Evolutionary conservation across 2,888 invertebrate genomes (phyloP), one percentile per base, ranked within the genome.

Genomic region (Globia sparganii): DNA sequence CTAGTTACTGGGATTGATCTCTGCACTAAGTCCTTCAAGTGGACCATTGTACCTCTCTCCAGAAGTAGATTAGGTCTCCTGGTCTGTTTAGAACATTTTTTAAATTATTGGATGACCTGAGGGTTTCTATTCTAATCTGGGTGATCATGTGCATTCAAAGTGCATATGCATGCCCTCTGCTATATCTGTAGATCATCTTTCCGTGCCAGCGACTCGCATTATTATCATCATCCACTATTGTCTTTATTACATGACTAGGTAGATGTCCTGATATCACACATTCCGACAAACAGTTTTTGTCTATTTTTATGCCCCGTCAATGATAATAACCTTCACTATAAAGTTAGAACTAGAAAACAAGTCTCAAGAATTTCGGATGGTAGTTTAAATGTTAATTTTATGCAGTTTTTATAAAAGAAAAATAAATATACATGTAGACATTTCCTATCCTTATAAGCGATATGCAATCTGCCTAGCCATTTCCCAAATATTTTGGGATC

Each of bases 261-360:
- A 56, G 15, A 21, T 11, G 1, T 40, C n/a, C n/a, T 43, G 53
- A 53, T 40, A 34, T 49, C 46, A 67, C 15, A 49, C 25, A 49
- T 67, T 49, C 46, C 15, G 8, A 46, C 46, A 67, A 46, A 34
- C 43, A 31, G 4, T 43, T 76, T 61, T 58, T 25, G 28, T 49
- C 82, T 77, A 77, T 82, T 71, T 82, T 77, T 77, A 70, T 82
- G 61, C 37, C 21, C 66, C 28, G 37, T 64, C 70, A 68, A 77
- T 77, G 58, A 71, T 64, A 62, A 34, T 77, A 67, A 77, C 71
- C 77, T 82, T 82, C 71, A 62, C 46, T 58, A 43, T 67, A 76
- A 40, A 76, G 5, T 61, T 43, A 71, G n/a, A 67, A 40, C 77
- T 61, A 31, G 34, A 53, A 77, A 69, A 76, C 46, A 53, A 34